Conservation (phyloP, 2,797 vertebrate species). For the Leptodactylus fallax region DNA sequence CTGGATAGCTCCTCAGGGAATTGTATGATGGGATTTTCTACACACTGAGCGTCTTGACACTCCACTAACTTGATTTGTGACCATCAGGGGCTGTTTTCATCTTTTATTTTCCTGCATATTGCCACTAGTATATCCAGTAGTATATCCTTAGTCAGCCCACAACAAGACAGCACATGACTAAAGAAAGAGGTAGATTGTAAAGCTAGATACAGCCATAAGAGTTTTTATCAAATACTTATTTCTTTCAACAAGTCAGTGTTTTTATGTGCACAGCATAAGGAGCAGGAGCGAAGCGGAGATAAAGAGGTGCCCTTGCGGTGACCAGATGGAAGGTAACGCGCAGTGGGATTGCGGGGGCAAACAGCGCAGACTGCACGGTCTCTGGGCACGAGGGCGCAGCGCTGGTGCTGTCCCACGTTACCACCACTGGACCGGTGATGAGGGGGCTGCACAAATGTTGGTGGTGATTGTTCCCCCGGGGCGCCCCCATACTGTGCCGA, state of each 20-base stretch:
- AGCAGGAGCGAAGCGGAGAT: not conserved
- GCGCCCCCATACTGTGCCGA: no score
- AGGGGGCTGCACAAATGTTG: no score
- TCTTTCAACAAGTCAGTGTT: not conserved
- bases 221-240: not conserved
- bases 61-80: slow-evolving; percentile 54
- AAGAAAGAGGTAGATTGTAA: not conserved
- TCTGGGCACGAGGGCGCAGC: no score
- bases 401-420: no score
- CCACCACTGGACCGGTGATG: no score
- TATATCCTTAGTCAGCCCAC: slow-evolving; percentile 23
- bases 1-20: slow-evolving; percentile 45
- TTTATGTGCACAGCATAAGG: not conserved
- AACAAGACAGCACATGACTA: slow-evolving; percentile 4
- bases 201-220: not conserved
- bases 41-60: slow-evolving; percentile 42
- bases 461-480: no score
- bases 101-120: slow-evolving; percentile 16
- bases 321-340: no score
- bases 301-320: not conserved
- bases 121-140: not conserved
- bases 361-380: no score
- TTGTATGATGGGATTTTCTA: slow-evolving; percentile 46
- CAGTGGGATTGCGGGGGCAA: no score
- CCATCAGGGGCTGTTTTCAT: slow-evolving; percentile 37